Evolutionary conservation across 2,113 vertebrate genomes (phyloP).

Genomic region (Leptobrachium leishanense): DNA sequence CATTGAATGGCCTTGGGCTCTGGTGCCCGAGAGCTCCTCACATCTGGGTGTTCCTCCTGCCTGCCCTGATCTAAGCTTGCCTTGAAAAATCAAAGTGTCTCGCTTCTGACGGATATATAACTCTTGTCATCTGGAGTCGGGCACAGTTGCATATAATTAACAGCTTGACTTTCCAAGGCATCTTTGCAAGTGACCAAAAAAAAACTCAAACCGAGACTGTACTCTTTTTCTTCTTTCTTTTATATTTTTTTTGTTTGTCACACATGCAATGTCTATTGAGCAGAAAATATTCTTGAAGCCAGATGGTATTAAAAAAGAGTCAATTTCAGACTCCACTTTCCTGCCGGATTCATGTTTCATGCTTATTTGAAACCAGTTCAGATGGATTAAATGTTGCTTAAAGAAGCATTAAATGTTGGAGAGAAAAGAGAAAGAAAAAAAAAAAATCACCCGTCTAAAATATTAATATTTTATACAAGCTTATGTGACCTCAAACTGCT

Average conservation of each 20-base stretch:
- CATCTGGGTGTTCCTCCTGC: constrained; percentile 53
- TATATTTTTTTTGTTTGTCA: constrained; percentile 58
- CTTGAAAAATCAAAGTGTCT: constrained; percentile 54
- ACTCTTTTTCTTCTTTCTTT: too few species aligned
- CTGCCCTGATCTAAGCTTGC: constrained; percentile 40
- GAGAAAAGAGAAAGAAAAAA: neutral
- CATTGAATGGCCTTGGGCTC: constrained; percentile 43
- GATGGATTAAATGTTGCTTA: constrained; percentile 50
- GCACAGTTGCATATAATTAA: constrained; percentile 61
- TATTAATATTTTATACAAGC: constrained; percentile 16
- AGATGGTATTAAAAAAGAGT: constrained; percentile 69
- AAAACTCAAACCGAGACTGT: constrained; percentile 67
- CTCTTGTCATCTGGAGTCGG: constrained; percentile 65
- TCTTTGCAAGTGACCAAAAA: constrained; percentile 69
- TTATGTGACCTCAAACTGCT: constrained; percentile 8
- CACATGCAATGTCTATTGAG: constrained; percentile 66
- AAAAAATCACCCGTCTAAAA: neutral
- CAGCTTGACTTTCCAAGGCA: constrained; percentile 64
- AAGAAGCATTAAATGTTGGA: neutral
- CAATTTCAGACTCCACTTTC: constrained; percentile 65
- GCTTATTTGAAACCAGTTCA: constrained; percentile 53
- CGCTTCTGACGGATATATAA: constrained; percentile 60
- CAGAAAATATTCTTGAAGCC: constrained; percentile 73
- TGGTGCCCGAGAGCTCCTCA: constrained; percentile 46
- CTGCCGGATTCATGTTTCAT: constrained; percentile 68